phyloP scores from a whole-genome alignment of 1,140 invertebrate species.

The Drosophila serrata region DNA sequence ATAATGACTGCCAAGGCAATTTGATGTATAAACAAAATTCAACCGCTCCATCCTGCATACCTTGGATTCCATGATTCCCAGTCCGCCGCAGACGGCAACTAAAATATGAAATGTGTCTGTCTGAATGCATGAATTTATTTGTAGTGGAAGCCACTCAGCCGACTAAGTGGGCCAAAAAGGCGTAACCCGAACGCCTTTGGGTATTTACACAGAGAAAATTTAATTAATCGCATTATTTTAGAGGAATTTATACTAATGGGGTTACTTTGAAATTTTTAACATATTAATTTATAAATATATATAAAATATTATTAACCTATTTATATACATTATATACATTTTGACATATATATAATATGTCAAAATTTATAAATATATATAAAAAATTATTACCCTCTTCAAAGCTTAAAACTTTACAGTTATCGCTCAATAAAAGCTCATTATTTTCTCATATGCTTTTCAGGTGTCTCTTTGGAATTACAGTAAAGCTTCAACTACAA shows the following conservation, averaged over 20 bases:
- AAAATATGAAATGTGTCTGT: constrained; percentile 57
- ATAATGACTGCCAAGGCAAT: constrained; percentile 57
- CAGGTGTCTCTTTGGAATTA: neutral
- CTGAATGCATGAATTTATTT: constrained; percentile 37
- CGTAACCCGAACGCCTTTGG: neutral
- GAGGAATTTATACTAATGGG: no score
- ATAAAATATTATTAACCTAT: no score
- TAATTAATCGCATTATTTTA: neutral
- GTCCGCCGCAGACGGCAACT: constrained; percentile 30
- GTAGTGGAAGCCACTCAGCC: constrained; percentile 28
- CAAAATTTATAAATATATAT: no score
- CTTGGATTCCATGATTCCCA: neutral
- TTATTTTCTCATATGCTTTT: neutral
- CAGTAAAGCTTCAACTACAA: neutral
- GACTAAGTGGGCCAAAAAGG: constrained; percentile 29
- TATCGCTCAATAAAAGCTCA: neutral
- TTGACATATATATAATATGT: no score
- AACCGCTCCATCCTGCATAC: constrained; percentile 24
- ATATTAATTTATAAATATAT: no score
- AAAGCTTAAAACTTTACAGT: neutral
- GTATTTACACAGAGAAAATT: constrained; percentile 24
- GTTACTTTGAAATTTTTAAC: no score
- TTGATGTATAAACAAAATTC: constrained; percentile 69
- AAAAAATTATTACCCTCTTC: neutral
- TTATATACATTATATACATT: no score